These are phyloP conservation scores for Corythaixoides concolor DNA, from an alignment of 2,113 vertebrate genomes.

Conservation along the genomic window DNA sequence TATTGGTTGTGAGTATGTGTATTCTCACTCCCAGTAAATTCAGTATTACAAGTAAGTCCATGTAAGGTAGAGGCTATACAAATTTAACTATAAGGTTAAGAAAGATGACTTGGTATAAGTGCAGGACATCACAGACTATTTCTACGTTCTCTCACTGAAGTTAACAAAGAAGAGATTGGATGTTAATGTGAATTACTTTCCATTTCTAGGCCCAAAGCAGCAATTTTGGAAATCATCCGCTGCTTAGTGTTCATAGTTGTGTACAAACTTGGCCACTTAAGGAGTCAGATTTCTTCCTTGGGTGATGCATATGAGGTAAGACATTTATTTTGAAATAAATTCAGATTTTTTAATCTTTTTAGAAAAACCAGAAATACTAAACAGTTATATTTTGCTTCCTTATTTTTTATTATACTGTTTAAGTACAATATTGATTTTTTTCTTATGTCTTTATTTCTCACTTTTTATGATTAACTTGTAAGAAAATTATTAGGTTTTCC, in stretches of 20 bases:
- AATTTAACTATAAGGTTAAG: background rate
- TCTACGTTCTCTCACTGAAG: background rate
- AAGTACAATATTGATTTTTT: background rate
- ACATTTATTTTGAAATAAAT: background rate
- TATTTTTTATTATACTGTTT: background rate
- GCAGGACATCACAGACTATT: background rate
- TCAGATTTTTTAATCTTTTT: background rate
- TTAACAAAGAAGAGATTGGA: background rate
- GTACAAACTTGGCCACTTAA: conserved; percentile 65
- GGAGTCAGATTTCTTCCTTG: conserved; percentile 61
- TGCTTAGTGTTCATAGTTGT: conserved; percentile 76
- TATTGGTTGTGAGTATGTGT: background rate
- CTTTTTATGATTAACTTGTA: background rate
- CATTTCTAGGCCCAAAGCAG: conserved; percentile 73
- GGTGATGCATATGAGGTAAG: conserved; percentile 80
- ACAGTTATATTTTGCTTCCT: background rate
- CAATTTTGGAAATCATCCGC: conserved; percentile 78
- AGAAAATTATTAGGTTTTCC: background rate
- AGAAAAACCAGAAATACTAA: background rate
- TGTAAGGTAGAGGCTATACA: background rate
- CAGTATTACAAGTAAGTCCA: background rate
- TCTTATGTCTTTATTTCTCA: background rate
- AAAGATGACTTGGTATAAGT: background rate
- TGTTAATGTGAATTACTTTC: background rate
- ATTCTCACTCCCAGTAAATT: background rate